Conservation (phyloP, 1,140 invertebrate species). For the Sitobion miscanthi region DNA sequence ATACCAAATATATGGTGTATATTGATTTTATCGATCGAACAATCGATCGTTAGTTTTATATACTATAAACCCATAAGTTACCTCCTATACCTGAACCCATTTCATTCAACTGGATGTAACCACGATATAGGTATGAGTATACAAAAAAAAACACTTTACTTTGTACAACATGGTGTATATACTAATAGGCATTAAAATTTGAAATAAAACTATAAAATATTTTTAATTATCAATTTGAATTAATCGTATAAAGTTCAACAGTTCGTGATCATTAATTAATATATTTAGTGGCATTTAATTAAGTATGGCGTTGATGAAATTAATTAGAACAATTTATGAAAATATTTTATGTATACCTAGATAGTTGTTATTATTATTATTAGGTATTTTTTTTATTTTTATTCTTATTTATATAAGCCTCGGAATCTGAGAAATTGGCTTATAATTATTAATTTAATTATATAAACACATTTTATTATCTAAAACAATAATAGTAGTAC, state of each 20-base stretch:
- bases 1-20: not conserved
- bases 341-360: not conserved
- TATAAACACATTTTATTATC: too few relatives aligned
- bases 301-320: not conserved
- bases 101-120: not conserved
- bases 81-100: not conserved
- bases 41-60: not conserved
- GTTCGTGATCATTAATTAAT: not conserved
- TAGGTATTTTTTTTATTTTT: too few relatives aligned
- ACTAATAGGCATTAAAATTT: not conserved
- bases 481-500: too few relatives aligned
- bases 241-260: not conserved
- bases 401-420: too few relatives aligned
- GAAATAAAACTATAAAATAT: not conserved
- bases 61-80: not conserved
- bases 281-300: not conserved
- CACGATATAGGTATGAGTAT: not conserved
- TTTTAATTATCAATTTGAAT: not conserved
- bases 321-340: not conserved
- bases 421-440: too few relatives aligned
- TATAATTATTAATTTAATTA: too few relatives aligned
- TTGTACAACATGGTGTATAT: not conserved
- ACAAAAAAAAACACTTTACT: not conserved
- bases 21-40: not conserved
- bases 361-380: not conserved